Evolutionary conservation across 2,888 invertebrate species (phyloP), one percentile per base, ranked within the genome.

Genomic region (Leucoma salicis): DNA sequence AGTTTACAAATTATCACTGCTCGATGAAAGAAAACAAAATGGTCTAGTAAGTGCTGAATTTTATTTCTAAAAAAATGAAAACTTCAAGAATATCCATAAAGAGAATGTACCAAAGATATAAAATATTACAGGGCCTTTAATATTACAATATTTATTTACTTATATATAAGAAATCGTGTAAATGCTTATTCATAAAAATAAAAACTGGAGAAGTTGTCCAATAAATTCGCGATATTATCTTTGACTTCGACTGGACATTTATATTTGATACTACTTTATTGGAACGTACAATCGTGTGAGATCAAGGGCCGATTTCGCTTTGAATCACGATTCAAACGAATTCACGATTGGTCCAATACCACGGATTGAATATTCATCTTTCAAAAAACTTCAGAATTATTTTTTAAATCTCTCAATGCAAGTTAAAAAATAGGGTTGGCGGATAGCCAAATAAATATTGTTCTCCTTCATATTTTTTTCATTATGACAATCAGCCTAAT

Each of bases 201-300:
- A 21, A 21, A 21, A 21, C 21, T 21, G 21, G 21, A 21, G 21
- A 21, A 21, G 39, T 28, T 32, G 28, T 48, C 14, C 31, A 49
- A 56, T 53, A 58, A 53, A 51, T 55, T 53, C 33, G 33, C 46
- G 61, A 63, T 68, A 57, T 49, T 38, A 63, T 67, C 66, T 58
- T 46, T 29, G 41, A 45, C 48, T 32, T 39, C 24, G 39, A 36
- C 49, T 51, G 45, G 63, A 52, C 63, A 62, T 64, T 68, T 46
- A 51, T 45, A 55, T 50, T 53, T 59, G 42, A 28, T 43, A 34
- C 28, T 27, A 53, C 57, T 57, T 62, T 64, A 59, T 59, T 57
- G 45, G 35, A 44, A 47, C 55, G 63, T 62, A 62, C 61, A 44
- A 55, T 54, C 58, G 63, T 56, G 61, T 61, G 55, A 66, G 60